phyloP scores from a whole-genome alignment of 2,113 vertebrate genomes.

The Tamias sibiricus region DNA sequence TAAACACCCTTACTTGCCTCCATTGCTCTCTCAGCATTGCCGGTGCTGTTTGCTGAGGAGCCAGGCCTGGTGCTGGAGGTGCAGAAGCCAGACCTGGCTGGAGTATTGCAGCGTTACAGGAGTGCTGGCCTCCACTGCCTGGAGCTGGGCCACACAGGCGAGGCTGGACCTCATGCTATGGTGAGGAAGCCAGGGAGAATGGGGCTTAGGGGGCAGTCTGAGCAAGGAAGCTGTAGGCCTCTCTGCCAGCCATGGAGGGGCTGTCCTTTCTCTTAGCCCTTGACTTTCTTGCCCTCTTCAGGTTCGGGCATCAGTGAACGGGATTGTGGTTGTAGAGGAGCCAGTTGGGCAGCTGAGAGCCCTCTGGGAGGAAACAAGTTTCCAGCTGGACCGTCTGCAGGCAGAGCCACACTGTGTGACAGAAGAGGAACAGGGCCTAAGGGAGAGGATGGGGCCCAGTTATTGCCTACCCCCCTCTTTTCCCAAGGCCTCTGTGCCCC shows the following conservation, averaged over 20 bases:
- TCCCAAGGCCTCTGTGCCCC: conserved; percentile 67
- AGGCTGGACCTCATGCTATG: conserved; percentile 87
- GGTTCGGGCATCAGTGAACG: conserved; percentile 88
- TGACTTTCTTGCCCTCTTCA: conserved; percentile 52
- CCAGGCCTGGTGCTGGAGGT: conserved; percentile 93
- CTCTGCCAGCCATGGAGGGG: neutral
- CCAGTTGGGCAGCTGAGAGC: conserved; percentile 88
- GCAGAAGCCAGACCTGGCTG: conserved; percentile 73
- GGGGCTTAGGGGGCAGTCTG: neutral
- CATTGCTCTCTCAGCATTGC: conserved; percentile 83
- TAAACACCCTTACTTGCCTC: neutral
- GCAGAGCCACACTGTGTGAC: conserved; percentile 88
- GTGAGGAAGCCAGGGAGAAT: conserved; percentile 83
- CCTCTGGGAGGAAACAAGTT: conserved; percentile 95
- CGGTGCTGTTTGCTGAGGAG: conserved; percentile 94
- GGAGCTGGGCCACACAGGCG: conserved; percentile 87
- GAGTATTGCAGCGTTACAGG: conserved; percentile 86
- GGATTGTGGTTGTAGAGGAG: conserved; percentile 86
- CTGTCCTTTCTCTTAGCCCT: neutral
- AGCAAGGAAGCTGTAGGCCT: neutral
- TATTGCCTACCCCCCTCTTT: conserved; percentile 90
- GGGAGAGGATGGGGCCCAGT: conserved; percentile 87
- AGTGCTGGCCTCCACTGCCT: conserved; percentile 87
- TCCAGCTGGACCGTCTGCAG: conserved; percentile 93
- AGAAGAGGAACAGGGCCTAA: conserved; percentile 90